Base-by-base conservation (phyloP, 2,113 vertebrate species). In the Podarcis cretensis region DNA sequence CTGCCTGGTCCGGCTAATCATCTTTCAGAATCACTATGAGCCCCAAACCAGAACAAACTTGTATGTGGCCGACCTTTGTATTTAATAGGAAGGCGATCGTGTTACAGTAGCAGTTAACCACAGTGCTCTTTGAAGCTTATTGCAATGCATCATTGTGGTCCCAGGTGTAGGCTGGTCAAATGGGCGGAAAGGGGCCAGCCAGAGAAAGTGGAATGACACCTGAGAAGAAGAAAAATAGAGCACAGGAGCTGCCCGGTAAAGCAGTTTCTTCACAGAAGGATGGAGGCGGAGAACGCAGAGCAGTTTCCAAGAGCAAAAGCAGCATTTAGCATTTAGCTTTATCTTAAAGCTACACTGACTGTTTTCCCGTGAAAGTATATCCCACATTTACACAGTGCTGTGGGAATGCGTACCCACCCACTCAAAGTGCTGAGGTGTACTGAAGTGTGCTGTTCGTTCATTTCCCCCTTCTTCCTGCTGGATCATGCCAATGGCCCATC, bases 141-240 rank as follows among this genome's bases (percentile, higher is more conserved):
- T 1, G 18, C 0, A 8, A 1, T 1, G 1, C 74, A 78, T 74
- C 4, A 75, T 21, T 5, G 3, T 0, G 0, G 27, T 59, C 32
- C 37, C 80, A 83, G 69, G 68, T 74, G 14, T n/a, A 76, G 82
- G 40, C 16, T 73, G 40, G 20, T 77, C 23, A 74, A 76, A 7
- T 21, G 32, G 7, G 6, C 1, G 8, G 40, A 9, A 32, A 78
- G 21, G 7, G 43, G 40, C 54, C 54, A 81, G 21, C 4, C 0
- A 69, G 12, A 77, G 87, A 68, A n/a, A 65, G n/a, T 35, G 20
- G 89, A 87, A 87, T 37, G 81, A 90, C 85, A 59, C 68, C 68
- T 77, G 32, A 0, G 1, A 40, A 16, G 32, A 48, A 20, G 37
- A 54, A 8, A 2, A 30, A n/a, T 32, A 32, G 30, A 14, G 40